Percentiles rank a stretch among this genome's conserved stretches.
Conservation (phyloP, 2,113 vertebrate species). For the Otolemur garnettii region DNA sequence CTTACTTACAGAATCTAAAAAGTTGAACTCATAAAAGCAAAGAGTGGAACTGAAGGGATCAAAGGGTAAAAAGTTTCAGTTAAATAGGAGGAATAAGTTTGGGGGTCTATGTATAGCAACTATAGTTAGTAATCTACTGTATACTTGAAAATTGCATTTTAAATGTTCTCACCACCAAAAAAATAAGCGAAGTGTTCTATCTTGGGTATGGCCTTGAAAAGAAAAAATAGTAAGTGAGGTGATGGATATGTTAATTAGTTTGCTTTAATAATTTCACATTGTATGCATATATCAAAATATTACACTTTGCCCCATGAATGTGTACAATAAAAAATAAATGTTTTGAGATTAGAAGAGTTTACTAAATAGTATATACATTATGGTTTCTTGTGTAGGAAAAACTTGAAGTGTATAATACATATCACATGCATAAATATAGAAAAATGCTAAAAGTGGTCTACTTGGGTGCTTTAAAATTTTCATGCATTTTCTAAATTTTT, state of each 20-base stretch:
- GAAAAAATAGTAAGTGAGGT: neutral
- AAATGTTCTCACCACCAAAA: neutral
- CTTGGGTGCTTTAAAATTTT: neutral
- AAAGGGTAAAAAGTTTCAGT: neutral
- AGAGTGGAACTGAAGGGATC: neutral
- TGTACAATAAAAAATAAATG: neutral
- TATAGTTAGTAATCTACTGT: neutral
- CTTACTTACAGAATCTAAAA: neutral
- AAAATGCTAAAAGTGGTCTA: neutral
- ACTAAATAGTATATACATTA: neutral
- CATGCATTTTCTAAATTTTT: constrained; percentile 45
- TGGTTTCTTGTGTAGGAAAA: neutral
- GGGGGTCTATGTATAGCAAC: neutral
- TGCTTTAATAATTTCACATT: neutral
- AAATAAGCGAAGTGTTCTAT: too few relatives aligned
- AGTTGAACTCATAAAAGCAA: neutral
- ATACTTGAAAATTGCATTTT: neutral
- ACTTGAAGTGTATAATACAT: neutral
- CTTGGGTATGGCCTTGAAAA: too few relatives aligned
- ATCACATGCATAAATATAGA: neutral
- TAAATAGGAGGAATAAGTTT: neutral
- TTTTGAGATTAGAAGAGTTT: neutral
- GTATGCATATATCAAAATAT: neutral
- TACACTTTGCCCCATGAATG: neutral
- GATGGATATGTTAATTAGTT: neutral